Conservation (phyloP, 2,888 invertebrate genomes). For the Lypha dubia region DNA sequence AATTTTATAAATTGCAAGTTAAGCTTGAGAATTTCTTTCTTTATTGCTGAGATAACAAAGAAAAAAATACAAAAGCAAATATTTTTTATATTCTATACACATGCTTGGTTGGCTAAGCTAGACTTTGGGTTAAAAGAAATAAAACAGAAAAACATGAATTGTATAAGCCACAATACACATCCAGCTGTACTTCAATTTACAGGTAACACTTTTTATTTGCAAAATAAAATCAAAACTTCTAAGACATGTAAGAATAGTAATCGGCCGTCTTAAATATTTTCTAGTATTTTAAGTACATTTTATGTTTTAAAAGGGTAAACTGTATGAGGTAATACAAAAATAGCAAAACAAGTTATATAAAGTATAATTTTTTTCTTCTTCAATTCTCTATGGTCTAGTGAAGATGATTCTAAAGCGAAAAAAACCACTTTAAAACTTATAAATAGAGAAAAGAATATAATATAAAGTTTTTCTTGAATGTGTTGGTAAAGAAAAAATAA, state of each 20-base stretch:
- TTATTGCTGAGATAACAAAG: constrained; percentile 41
- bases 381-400: constrained; percentile 73
- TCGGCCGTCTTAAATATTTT: not conserved
- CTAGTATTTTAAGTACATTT: not conserved
- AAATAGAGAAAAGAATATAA: constrained; percentile 41
- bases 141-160: constrained; percentile 16
- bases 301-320: constrained; percentile 34
- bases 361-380: constrained; percentile 55
- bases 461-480: constrained; percentile 10
- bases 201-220: constrained; percentile 9
- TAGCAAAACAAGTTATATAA: constrained; percentile 69
- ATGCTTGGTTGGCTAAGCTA: constrained; percentile 56
- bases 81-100: constrained; percentile 46
- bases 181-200: constrained; percentile 5
- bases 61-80: constrained; percentile 17
- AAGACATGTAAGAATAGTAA: not conserved
- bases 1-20: constrained; percentile 35
- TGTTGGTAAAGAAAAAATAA: constrained; percentile 27
- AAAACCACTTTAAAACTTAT: constrained; percentile 11
- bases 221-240: not conserved
- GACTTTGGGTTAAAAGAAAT: constrained; percentile 6
- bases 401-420: constrained; percentile 62
- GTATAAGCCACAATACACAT: constrained; percentile 30
- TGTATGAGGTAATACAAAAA: constrained; percentile 52
- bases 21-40: constrained; percentile 59